Evolutionary conservation across 2,113 vertebrate species (phyloP).

Genomic region (Amphiprion percula): DNA sequence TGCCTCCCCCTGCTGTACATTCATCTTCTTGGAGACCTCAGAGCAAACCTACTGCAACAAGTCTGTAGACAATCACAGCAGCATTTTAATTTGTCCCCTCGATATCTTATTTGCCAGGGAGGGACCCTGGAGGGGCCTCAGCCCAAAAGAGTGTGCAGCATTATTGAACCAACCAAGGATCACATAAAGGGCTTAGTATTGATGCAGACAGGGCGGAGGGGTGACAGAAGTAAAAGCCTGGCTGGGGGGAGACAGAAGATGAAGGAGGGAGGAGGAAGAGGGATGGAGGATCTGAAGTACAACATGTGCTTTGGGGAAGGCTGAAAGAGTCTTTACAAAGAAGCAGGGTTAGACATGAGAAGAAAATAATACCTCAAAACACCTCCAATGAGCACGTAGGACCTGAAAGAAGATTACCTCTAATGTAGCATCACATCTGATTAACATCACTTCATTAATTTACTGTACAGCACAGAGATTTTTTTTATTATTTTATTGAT

Average conservation of each 20-base stretch:
- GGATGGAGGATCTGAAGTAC: neutral
- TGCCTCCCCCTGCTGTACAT: neutral
- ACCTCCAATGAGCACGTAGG: neutral
- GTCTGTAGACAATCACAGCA: slow-evolving; percentile 56
- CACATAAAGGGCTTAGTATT: slow-evolving; percentile 57
- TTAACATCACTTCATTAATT: neutral
- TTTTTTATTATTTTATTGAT: neutral
- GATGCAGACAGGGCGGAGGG: slow-evolving; percentile 40
- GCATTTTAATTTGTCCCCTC: slow-evolving; percentile 68
- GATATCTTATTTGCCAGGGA: slow-evolving; percentile 68
- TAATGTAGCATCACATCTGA: no score
- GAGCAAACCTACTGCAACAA: slow-evolving; percentile 37
- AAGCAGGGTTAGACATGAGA: slow-evolving; percentile 2
- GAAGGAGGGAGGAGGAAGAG: neutral
- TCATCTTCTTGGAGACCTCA: neutral
- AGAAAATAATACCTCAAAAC: neutral
- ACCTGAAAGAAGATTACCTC: neutral
- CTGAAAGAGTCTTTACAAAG: slow-evolving; percentile 3
- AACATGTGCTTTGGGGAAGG: slow-evolving; percentile 10
- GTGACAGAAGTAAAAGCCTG: slow-evolving; percentile 38
- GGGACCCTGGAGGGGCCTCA: slow-evolving; percentile 27
- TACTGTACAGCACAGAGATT: neutral
- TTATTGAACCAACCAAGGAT: slow-evolving; percentile 66
- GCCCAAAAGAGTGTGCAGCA: slow-evolving; percentile 35
- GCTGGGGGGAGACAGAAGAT: slow-evolving; percentile 11